A percentile compares a stretch with the other conserved stretches of the same genome.
Evolutionary conservation across 2,797 vertebrate genomes (phyloP).

Genomic region (Zenarchopterus dispar): DNA sequence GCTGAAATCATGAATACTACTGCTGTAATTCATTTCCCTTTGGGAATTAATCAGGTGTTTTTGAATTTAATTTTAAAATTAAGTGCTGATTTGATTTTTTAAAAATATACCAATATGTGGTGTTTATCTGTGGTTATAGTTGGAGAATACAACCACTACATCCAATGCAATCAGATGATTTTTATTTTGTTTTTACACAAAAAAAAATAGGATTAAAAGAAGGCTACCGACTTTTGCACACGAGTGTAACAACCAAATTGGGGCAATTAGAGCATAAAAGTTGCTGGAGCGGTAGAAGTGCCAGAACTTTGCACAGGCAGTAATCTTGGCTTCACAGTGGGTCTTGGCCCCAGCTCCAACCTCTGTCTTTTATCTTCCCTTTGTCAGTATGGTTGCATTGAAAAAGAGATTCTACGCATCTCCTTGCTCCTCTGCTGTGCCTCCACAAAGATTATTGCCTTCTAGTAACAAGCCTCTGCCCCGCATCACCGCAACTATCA

Average conservation of each 20-base stretch:
- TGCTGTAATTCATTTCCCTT: no score
- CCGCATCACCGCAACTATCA: constrained; percentile 52
- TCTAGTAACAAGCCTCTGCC: constrained; percentile 84
- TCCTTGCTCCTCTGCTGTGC: constrained; percentile 84
- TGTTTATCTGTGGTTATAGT: no score
- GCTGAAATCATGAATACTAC: no score
- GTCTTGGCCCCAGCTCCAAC: constrained; percentile 90
- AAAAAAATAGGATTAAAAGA: no score
- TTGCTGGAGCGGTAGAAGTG: constrained; percentile 67
- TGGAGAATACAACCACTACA: no score
- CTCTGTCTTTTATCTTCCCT: constrained; percentile 93
- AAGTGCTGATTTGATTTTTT: no score
- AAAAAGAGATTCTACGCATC: constrained; percentile 84
- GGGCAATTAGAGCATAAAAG: constrained; percentile 72
- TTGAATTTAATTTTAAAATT: no score
- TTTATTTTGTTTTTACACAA: no score
- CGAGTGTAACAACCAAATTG: constrained; percentile 61
- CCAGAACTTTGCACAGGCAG: constrained; percentile 75
- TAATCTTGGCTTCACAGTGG: constrained; percentile 90
- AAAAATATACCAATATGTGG: no score
- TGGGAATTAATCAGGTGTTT: no score
- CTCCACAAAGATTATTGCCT: constrained; percentile 95
- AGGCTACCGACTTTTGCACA: no score
- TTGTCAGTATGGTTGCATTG: constrained; percentile 88
- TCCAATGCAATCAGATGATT: no score